phyloP scores from a whole-genome alignment of 2,113 vertebrate genomes.

The Hydrolagus affinis region DNA sequence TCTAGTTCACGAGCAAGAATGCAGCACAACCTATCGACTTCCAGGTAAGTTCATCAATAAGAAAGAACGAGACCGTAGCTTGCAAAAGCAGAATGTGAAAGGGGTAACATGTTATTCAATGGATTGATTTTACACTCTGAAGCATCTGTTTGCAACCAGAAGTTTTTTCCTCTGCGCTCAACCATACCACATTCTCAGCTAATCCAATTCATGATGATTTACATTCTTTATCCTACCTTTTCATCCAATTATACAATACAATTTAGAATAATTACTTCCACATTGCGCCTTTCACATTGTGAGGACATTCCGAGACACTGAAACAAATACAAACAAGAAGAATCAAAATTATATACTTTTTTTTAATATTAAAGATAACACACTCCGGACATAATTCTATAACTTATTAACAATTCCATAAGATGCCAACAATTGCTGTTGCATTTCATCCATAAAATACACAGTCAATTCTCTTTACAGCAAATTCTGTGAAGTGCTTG shows the following conservation, averaged over 20 bases:
- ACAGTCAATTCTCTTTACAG: too few species aligned
- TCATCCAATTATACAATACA: not conserved
- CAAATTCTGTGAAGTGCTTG: too few species aligned
- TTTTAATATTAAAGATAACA: too few species aligned
- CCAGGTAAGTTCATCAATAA: constrained; percentile 41
- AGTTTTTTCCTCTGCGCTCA: not conserved
- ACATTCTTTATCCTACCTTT: not conserved
- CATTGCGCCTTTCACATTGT: too few species aligned
- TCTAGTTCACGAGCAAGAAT: constrained; percentile 36
- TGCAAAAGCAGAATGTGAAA: not conserved
- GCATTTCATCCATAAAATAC: too few species aligned
- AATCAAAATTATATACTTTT: too few species aligned
- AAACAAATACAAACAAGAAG: too few species aligned
- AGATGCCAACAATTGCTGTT: too few species aligned
- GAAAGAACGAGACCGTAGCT: not conserved
- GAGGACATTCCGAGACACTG: too few species aligned
- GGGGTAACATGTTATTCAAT: too few species aligned
- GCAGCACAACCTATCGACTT: constrained; percentile 39
- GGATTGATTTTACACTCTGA: not conserved
- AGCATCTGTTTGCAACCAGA: not conserved
- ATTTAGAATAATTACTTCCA: not conserved
- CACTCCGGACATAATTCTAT: too few species aligned
- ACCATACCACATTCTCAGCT: not conserved
- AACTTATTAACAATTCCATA: too few species aligned
- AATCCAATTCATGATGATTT: not conserved